Base-by-base conservation (phyloP, 2,797 vertebrate species). In the Euphonia xanthogaster region DNA sequence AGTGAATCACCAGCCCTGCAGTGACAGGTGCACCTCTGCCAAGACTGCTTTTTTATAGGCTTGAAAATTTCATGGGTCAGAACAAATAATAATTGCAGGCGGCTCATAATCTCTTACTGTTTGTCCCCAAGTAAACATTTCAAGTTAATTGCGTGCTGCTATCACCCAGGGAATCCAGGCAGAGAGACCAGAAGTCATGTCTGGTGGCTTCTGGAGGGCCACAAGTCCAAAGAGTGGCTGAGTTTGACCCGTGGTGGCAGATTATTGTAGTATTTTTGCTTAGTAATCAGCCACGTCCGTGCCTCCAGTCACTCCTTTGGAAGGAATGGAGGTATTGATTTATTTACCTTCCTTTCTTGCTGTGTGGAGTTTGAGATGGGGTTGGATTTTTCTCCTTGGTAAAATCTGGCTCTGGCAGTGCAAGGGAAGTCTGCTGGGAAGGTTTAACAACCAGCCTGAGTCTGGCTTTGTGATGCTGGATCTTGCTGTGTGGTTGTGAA, bases 1-100 rank as follows among this genome's bases (percentile, higher is more conserved):
- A 27, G 45, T 91, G 95, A 94, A 75, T 95, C 95, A 94, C 7
- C 5, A 63, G 75, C 78, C 61, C 87, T 61, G 53, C 45, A 63
- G 33, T 93, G 71, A 60, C 63, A 85, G 84, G 74, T 86, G 40
- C 42, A 48, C 24, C 20, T 73, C 40, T 90, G 88, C 77, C 79
- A 70, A 30, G 76, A 12, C 4, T 65, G 24, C 1, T 45, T 57
- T 87, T 80, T 74, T 18, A 40, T 14, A 8, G 80, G 14, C 88
- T 53, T 67, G 82, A 50, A 61, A 57, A 80, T 71, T 65, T 88
- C 65, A 54, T 67, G 10, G 51, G 67, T 84, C 48, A 16, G 78
- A 67, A 39, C 57, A 39, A 73, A 57, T 83, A 40, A 61, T 61
- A 76, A 94, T 91, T 67, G 63, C 63, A 79, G 44, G 28, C 33